Conservation (phyloP, 2,888 invertebrate genomes). For the Leptopilina drosophilae region DNA sequence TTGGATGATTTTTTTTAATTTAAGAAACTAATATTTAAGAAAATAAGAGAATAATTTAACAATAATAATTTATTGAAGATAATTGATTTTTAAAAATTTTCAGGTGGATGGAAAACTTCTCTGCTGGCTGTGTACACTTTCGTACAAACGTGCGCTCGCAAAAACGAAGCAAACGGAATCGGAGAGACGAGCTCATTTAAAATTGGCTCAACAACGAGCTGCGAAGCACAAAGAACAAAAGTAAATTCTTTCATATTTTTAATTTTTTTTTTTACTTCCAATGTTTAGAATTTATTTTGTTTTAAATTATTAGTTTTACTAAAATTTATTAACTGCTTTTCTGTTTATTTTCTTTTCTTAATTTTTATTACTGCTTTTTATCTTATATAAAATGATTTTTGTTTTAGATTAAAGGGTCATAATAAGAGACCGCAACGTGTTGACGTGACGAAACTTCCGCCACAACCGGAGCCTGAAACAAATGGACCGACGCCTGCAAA, state of each 20-base stretch:
- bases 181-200: slow-evolving; percentile 82
- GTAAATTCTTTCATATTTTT: slow-evolving; percentile 67
- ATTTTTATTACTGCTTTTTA: background rate
- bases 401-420: slow-evolving; percentile 81
- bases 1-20: no score
- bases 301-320: no score
- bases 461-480: slow-evolving; percentile 76
- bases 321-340: no score
- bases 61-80: no score
- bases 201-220: slow-evolving; percentile 79
- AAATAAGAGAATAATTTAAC: no score
- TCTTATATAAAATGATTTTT: slow-evolving; percentile 64
- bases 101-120: slow-evolving; percentile 96
- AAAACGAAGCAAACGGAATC: slow-evolving; percentile 92
- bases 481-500: slow-evolving; percentile 78
- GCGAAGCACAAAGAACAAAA: slow-evolving; percentile 80
- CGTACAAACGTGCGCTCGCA: slow-evolving; percentile 93
- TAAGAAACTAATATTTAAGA: no score
- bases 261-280: slow-evolving; percentile 24
- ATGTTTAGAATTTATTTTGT: background rate
- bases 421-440: slow-evolving; percentile 85
- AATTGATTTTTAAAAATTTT: slow-evolving; percentile 28
- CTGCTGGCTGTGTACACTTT: slow-evolving; percentile 96
- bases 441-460: slow-evolving; percentile 81
- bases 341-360: no score